Percentiles rank a stretch among this genome's conserved stretches.
These are phyloP conservation scores for Aleiodes leptofemur DNA, from an alignment of 2,888 invertebrate genomes.

Conservation along the genomic window DNA sequence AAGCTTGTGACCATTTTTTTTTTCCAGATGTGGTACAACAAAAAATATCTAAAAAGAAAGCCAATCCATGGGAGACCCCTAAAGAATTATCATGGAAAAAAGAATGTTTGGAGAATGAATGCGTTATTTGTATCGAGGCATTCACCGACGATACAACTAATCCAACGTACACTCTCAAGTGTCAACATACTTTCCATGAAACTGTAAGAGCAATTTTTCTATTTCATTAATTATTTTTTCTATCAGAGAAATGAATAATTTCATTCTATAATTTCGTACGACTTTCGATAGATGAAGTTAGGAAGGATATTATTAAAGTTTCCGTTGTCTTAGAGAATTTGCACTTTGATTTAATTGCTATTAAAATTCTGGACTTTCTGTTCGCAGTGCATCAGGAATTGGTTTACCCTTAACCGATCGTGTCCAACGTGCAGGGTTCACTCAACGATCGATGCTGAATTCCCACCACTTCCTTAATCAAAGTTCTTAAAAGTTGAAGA, in stretches of 20 bases:
- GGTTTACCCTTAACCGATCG: conserved; percentile 58
- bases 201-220: conserved; percentile 47
- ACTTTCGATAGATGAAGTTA: too few relatives aligned
- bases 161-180: conserved; percentile 54
- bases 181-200: conserved; percentile 63
- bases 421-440: conserved; percentile 63
- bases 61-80: too few relatives aligned
- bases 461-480: conserved; percentile 60
- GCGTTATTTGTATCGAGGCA: conserved; percentile 59
- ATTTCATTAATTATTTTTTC: too few relatives aligned
- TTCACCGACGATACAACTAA: conserved; percentile 36
- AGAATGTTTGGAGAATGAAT: conserved; percentile 57
- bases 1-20: too few relatives aligned
- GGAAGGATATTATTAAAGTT: too few relatives aligned
- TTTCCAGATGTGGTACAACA: too few relatives aligned
- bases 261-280: too few relatives aligned
- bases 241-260: too few relatives aligned
- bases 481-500: too few relatives aligned
- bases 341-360: too few relatives aligned
- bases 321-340: too few relatives aligned
- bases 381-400: conserved; percentile 62
- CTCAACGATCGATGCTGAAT: conserved; percentile 61
- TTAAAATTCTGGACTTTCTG: not conserved
- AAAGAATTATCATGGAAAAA: conserved; percentile 48
- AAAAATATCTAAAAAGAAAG: conserved; percentile 46